Conservation (phyloP, 2,888 invertebrate genomes). For the Scrobipalpa atriplicella region DNA sequence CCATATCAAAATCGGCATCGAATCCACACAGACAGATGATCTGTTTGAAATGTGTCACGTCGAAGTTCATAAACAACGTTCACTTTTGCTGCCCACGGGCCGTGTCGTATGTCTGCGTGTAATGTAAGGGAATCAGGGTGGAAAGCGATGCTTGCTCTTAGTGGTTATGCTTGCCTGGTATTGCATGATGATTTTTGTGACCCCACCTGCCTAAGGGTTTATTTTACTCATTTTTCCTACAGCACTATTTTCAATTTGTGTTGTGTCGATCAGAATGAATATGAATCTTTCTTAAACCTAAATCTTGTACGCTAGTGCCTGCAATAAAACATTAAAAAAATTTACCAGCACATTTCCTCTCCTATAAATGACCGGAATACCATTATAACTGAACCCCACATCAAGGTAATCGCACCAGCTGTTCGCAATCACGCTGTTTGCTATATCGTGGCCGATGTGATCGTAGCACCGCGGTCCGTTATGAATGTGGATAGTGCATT, state of each 20-base stretch:
- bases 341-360: neutral
- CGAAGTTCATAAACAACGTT: conserved; percentile 26
- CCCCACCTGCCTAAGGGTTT: no score
- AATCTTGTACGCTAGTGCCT: no score
- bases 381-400: neutral
- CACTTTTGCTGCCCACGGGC: conserved; percentile 28
- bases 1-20: neutral
- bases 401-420: neutral
- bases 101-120: conserved; percentile 22
- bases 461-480: neutral
- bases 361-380: neutral
- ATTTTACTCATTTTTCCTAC: no score
- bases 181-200: no score
- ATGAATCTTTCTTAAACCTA: no score
- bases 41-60: conserved; percentile 14
- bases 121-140: conserved; percentile 28
- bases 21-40: neutral
- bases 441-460: conserved; percentile 4
- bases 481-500: neutral
- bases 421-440: neutral
- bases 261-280: no score
- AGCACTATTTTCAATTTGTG: no score
- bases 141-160: conserved; percentile 24
- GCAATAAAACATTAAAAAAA: neutral
- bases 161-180: conserved; percentile 25